Evolutionary conservation across 2,113 vertebrate genomes (phyloP).

Genomic region (Otus sunia): DNA sequence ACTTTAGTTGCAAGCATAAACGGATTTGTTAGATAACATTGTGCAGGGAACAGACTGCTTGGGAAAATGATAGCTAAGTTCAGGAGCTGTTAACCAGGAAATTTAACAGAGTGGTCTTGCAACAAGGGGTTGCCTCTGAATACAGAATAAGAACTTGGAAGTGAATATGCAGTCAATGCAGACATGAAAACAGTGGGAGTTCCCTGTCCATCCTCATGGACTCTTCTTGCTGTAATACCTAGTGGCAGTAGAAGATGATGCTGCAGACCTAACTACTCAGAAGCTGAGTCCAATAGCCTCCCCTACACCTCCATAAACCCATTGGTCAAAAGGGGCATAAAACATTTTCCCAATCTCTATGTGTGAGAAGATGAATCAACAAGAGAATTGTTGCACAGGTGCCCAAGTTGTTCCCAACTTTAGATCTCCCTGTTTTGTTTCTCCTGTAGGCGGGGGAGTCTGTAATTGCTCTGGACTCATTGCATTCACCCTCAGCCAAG

Average conservation of each 20-base stretch:
- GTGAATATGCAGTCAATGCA: background rate
- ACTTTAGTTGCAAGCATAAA: background rate
- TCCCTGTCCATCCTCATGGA: background rate
- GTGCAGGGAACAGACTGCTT: background rate
- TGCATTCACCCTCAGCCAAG: background rate
- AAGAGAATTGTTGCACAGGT: background rate
- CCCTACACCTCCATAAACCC: background rate
- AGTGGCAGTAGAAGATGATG: background rate
- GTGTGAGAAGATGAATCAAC: background rate
- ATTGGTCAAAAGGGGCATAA: background rate
- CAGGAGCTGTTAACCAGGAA: background rate
- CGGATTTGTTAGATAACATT: background rate
- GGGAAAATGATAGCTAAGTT: conserved; percentile 9
- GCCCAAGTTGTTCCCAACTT: background rate
- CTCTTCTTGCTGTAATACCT: background rate
- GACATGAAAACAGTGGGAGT: background rate
- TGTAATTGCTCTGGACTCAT: background rate
- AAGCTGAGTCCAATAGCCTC: background rate
- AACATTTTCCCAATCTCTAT: background rate
- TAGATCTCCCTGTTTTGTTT: background rate
- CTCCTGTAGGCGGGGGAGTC: background rate
- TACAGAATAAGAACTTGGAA: background rate
- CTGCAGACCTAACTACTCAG: background rate
- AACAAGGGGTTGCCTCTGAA: background rate
- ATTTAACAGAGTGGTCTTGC: background rate